These are phyloP conservation scores for Orycteropus afer DNA, from an alignment of 2,113 vertebrate species.

Conservation along the genomic window DNA sequence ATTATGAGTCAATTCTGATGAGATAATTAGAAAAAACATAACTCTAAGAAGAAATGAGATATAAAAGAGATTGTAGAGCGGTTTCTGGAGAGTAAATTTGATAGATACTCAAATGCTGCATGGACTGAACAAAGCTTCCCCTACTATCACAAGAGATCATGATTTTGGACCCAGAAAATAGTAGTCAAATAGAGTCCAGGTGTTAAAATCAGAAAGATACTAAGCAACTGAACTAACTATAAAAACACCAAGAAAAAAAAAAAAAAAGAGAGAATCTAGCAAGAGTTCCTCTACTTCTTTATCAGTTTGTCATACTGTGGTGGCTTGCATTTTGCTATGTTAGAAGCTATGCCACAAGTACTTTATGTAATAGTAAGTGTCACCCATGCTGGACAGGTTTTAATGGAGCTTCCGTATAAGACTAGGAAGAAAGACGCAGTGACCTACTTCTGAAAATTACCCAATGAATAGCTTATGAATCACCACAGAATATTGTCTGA, in stretches of 20 bases:
- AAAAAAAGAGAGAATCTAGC: too few species aligned
- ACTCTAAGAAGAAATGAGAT: not conserved
- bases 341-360: not conserved
- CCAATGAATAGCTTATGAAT: not conserved
- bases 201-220: not conserved
- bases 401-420: not conserved
- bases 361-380: too few species aligned
- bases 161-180: not conserved
- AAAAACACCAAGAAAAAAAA: not conserved
- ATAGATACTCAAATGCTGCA: not conserved
- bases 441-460: not conserved
- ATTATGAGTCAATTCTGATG: not conserved
- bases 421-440: not conserved
- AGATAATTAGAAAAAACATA: slow-evolving; percentile 18
- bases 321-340: not conserved
- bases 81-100: not conserved
- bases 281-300: not conserved
- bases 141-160: not conserved
- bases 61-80: not conserved
- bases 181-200: not conserved
- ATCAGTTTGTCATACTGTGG: not conserved
- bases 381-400: not conserved
- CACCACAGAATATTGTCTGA: not conserved
- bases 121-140: not conserved
- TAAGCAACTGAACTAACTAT: not conserved